Evolutionary conservation across 2,888 invertebrate species (phyloP).

Genomic region (Ichneumon xanthorius): DNA sequence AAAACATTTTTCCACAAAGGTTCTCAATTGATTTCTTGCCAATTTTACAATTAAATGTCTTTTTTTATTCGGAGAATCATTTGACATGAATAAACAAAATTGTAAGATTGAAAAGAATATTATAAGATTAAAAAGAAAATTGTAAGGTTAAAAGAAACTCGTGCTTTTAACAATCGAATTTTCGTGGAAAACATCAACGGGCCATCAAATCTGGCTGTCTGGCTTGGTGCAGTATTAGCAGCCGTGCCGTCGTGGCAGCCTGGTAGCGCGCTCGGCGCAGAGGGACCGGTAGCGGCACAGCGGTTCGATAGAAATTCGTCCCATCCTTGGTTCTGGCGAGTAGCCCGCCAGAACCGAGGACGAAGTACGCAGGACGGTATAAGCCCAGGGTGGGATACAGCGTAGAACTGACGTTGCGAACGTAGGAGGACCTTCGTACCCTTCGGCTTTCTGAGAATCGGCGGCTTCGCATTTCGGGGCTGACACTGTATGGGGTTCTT

Average conservation of each 20-base stretch:
- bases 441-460: slow-evolving; percentile 1
- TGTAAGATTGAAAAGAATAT: too few relatives aligned
- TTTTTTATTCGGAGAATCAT: too few relatives aligned
- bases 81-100: too few relatives aligned
- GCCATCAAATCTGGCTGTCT: background rate
- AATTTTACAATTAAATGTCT: too few relatives aligned
- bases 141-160: too few relatives aligned
- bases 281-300: slow-evolving; percentile 22
- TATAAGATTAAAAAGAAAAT: too few relatives aligned
- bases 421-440: background rate
- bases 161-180: background rate
- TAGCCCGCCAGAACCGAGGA: slow-evolving; percentile 41
- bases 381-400: background rate
- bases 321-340: slow-evolving; percentile 8
- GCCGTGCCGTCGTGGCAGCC: slow-evolving; percentile 21
- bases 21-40: too few relatives aligned
- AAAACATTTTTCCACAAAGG: background rate
- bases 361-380: slow-evolving; percentile 7
- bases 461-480: slow-evolving; percentile 21
- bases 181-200: slow-evolving; percentile 2
- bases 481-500: slow-evolving; percentile 28
- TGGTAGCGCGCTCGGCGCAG: background rate
- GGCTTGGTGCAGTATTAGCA: slow-evolving; percentile 13
- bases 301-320: slow-evolving; percentile 40
- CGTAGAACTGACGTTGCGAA: slow-evolving; percentile 4